Percentiles rank a stretch among this genome's conserved stretches.
These are phyloP conservation scores for Lophochroa leadbeateri DNA, from an alignment of 2,113 vertebrate species.

Conservation along the genomic window DNA sequence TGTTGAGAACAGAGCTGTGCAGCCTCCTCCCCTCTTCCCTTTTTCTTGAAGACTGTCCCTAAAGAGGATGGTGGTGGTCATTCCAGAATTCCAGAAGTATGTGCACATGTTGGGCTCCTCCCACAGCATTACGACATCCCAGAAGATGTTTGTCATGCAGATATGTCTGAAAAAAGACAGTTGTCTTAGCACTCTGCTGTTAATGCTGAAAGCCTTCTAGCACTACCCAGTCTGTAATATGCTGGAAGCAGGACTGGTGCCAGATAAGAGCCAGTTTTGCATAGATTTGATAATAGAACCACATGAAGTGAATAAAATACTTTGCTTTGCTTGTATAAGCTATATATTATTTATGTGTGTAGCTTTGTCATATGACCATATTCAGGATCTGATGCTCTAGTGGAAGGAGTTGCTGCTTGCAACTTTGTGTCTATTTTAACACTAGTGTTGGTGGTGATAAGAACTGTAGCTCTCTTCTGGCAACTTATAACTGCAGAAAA, in stretches of 20 bases:
- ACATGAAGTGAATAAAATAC: not conserved
- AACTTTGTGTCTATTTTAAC: not conserved
- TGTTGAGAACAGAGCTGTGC: not conserved
- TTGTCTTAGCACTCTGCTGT: not conserved
- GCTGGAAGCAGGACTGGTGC: not conserved
- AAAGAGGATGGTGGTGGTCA: not conserved
- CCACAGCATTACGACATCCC: not conserved
- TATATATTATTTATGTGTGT: not conserved
- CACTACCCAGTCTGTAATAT: not conserved
- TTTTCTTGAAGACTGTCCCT: not conserved
- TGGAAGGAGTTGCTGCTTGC: not conserved
- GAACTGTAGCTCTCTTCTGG: not conserved
- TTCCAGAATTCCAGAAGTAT: not conserved
- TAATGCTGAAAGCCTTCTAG: not conserved
- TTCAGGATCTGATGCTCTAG: not conserved
- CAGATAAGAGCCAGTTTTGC: not conserved
- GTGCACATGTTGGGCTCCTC: rapidly evolving
- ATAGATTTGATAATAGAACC: not conserved
- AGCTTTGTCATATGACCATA: not conserved
- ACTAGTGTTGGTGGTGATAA: not conserved
- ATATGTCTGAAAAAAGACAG: not conserved
- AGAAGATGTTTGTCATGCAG: not conserved
- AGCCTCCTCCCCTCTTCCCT: not conserved
- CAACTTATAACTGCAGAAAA: not conserved
- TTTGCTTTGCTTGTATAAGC: not conserved